These are phyloP conservation scores for Ptychobarbus kaznakovi DNA, from an alignment of 2,797 vertebrate genomes.

Conservation along the genomic window DNA sequence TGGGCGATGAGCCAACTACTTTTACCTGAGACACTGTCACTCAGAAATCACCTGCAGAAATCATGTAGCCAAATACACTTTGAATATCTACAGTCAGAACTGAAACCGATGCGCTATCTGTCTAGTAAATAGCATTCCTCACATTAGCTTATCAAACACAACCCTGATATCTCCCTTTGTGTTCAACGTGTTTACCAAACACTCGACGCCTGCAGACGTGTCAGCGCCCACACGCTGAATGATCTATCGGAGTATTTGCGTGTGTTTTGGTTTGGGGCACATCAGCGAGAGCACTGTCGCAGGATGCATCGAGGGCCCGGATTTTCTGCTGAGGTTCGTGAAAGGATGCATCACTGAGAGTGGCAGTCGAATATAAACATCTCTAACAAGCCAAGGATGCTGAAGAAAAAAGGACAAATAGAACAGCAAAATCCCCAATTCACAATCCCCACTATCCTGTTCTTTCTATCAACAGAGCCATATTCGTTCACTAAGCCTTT, in stretches of 20 bases:
- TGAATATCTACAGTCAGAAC: not conserved
- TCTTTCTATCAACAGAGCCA: not conserved
- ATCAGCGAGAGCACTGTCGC: conserved; percentile 32
- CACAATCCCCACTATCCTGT: not conserved
- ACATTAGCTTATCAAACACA: conserved; percentile 47
- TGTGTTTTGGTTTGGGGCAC: conserved; percentile 20
- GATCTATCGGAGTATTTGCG: conserved; percentile 11
- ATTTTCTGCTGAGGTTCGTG: conserved; percentile 30
- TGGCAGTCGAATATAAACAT: conserved; percentile 42
- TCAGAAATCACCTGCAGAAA: conserved; percentile 4
- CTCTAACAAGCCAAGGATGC: conserved; percentile 29
- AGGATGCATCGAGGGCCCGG: conserved; percentile 29
- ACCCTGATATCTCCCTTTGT: conserved; percentile 32
- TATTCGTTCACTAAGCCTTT: not conserved
- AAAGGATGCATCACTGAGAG: conserved; percentile 16
- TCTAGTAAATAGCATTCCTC: conserved; percentile 15
- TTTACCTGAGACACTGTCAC: conserved; percentile 24
- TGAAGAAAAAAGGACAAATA: conserved; percentile 30
- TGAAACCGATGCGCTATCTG: conserved; percentile 20
- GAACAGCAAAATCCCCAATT: conserved; percentile 34
- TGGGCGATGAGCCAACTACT: conserved; percentile 13
- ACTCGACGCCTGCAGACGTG: conserved; percentile 22
- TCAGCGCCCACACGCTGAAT: conserved; percentile 6
- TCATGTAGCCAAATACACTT: not conserved
- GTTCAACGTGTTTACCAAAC: conserved; percentile 31